phyloP scores from a whole-genome alignment of 2,888 invertebrate species.

The Dascillus cervinus region DNA sequence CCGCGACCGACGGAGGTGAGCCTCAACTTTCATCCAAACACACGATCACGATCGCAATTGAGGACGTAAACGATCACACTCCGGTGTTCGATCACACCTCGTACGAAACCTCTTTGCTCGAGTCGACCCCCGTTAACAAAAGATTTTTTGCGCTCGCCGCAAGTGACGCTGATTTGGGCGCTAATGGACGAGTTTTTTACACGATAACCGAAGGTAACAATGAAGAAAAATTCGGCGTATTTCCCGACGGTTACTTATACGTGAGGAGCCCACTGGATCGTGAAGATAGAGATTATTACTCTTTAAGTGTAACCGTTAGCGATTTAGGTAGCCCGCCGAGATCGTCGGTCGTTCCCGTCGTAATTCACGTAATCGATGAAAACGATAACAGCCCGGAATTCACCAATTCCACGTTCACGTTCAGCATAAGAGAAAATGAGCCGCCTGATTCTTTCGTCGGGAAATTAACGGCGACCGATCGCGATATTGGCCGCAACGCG shows the following conservation, averaged over 20 bases:
- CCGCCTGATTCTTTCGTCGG: constrained; percentile 87
- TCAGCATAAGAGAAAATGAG: constrained; percentile 82
- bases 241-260: constrained; percentile 89
- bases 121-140: constrained; percentile 85
- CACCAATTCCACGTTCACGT: constrained; percentile 82
- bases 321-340: constrained; percentile 73
- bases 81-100: constrained; percentile 88
- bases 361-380: constrained; percentile 90
- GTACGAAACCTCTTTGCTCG: constrained; percentile 85
- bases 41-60: constrained; percentile 61
- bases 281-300: constrained; percentile 87
- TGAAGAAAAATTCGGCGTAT: constrained; percentile 84
- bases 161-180: constrained; percentile 78
- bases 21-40: constrained; percentile 70
- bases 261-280: constrained; percentile 80
- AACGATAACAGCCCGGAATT: constrained; percentile 95
- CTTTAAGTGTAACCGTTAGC: constrained; percentile 73
- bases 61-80: constrained; percentile 92
- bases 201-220: constrained; percentile 79
- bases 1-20: constrained; percentile 76
- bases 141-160: constrained; percentile 86
- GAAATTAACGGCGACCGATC: constrained; percentile 81
- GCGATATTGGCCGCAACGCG: constrained; percentile 85
- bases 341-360: constrained; percentile 82
- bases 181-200: constrained; percentile 73